Evolutionary conservation across 2,888 invertebrate genomes (phyloP).

Genomic region (Mythimna loreyi): DNA sequence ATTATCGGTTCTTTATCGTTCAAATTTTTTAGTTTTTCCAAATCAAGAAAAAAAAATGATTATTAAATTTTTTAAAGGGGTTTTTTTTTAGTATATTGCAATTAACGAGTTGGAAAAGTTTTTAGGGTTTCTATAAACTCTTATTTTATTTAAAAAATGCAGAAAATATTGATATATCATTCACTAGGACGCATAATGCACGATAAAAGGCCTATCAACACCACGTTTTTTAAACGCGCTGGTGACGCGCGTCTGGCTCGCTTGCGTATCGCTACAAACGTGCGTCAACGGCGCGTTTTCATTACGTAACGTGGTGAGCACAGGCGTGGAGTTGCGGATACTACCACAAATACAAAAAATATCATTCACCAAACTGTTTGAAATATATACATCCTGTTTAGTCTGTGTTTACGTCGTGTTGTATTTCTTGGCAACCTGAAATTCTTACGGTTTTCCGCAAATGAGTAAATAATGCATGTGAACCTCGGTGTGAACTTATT

Average conservation of each 20-base stretch:
- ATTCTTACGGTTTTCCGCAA: conserved; percentile 12
- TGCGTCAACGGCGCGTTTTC: too few species aligned
- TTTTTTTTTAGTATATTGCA: background rate
- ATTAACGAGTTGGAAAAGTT: background rate
- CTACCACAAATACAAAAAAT: too few species aligned
- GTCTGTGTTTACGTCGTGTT: conserved; percentile 37
- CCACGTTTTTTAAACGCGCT: too few species aligned
- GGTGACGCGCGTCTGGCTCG: too few species aligned
- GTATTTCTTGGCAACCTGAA: conserved; percentile 25
- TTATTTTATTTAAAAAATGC: too few species aligned
- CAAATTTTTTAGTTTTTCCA: conserved; percentile 11
- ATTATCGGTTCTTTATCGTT: conserved; percentile 11
- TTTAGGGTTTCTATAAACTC: too few species aligned
- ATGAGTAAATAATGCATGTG: background rate
- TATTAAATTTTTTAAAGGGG: background rate
- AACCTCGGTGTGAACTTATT: background rate
- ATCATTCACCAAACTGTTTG: conserved; percentile 37
- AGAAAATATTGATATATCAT: conserved; percentile 35
- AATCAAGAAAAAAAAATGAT: background rate
- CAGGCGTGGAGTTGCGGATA: too few species aligned
- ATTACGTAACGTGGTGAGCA: too few species aligned
- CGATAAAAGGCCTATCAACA: too few species aligned
- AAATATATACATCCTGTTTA: conserved; percentile 26
- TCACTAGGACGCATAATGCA: too few species aligned
- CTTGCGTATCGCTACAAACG: too few species aligned